Percentiles rank a stretch among this genome's conserved stretches.
These are phyloP conservation scores for Phyllostomus discolor DNA, from an alignment of 2,113 vertebrate species.

Conservation along the genomic window DNA sequence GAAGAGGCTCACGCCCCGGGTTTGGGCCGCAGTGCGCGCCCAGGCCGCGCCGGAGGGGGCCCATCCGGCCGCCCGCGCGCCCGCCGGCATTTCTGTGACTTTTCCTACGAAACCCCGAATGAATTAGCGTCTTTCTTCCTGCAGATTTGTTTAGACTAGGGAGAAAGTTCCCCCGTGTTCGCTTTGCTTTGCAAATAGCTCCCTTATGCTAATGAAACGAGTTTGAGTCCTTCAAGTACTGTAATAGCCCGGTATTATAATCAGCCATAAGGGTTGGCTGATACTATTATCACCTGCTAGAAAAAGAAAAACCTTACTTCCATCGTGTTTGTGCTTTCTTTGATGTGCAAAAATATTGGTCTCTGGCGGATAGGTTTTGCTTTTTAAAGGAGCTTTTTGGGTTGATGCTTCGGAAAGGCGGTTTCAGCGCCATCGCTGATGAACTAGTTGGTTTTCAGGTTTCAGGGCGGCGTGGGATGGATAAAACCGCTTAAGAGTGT, in stretches of 20 bases:
- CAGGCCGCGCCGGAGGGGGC: background rate
- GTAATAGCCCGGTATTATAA: accelerated
- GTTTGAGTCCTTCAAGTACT: background rate
- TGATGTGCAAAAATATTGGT: background rate
- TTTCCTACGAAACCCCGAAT: background rate
- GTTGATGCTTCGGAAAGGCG: background rate
- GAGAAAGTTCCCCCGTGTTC: background rate
- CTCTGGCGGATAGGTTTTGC: background rate
- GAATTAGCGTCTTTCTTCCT: background rate
- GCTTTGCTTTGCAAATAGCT: background rate
- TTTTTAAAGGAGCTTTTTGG: background rate
- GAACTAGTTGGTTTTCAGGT: slow-evolving; percentile 15
- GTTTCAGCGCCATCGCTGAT: background rate
- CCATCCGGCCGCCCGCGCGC: accelerated
- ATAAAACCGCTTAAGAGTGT: background rate
- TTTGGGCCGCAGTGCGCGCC: background rate
- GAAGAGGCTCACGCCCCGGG: background rate
- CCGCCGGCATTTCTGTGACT: background rate
- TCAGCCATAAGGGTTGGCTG: background rate
- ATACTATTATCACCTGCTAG: background rate
- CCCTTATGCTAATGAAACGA: background rate
- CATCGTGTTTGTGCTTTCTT: background rate
- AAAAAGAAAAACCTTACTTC: too few relatives aligned
- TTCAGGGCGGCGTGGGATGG: background rate
- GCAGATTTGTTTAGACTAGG: background rate